Evolutionary conservation across 2,888 invertebrate species (phyloP).

Genomic region (Palloptera scutellata): DNA sequence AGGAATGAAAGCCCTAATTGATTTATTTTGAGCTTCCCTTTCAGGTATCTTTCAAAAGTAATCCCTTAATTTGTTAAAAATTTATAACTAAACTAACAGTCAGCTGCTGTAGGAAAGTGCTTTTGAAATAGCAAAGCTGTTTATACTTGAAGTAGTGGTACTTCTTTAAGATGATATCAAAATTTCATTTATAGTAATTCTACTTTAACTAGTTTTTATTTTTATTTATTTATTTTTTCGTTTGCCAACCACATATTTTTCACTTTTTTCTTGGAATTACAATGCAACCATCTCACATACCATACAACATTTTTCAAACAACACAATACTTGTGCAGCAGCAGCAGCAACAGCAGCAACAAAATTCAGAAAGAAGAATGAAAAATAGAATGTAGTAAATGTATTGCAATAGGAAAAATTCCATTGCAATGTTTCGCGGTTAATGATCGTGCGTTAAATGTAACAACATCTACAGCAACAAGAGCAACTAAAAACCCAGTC

Average conservation of each 20-base stretch:
- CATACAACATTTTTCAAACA: not conserved
- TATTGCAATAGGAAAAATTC: constrained; percentile 41
- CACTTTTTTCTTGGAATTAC: constrained; percentile 12
- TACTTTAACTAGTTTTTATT: not conserved
- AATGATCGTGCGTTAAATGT: constrained; percentile 60
- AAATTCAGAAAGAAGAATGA: not conserved
- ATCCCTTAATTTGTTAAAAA: no score
- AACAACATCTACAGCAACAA: constrained; percentile 44
- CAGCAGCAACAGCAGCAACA: not conserved
- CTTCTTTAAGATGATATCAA: no score
- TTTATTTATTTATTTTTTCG: not conserved
- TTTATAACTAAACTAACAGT: no score
- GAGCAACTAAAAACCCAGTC: constrained; percentile 16
- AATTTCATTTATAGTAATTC: no score
- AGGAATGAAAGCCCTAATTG: no score
- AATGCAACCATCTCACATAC: not conserved
- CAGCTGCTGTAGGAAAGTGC: no score
- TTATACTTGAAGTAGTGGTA: no score
- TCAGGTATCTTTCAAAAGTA: no score
- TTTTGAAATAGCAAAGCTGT: no score
- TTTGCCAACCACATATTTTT: constrained; percentile 1
- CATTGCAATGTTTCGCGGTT: constrained; percentile 58
- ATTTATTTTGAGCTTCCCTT: no score
- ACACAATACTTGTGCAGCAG: not conserved
- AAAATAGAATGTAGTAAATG: constrained; percentile 9